Evolutionary conservation across 2,888 invertebrate species (phyloP), one percentile per base, ranked within the genome.

Genomic region (Asteroscopus sphinx): DNA sequence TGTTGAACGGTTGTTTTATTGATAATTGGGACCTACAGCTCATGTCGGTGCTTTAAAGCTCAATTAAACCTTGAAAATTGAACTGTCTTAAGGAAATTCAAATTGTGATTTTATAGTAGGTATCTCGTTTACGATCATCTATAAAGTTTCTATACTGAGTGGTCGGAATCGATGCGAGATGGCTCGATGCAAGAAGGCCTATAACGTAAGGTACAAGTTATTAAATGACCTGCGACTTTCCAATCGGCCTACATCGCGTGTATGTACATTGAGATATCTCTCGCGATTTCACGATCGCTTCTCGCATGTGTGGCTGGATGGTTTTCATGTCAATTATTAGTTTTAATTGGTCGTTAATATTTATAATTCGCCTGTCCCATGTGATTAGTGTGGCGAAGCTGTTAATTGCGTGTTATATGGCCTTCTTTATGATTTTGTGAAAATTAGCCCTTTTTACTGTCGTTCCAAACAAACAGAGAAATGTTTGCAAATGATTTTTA

Each of bases 11-110:
- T 82, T 84, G 79, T 82, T 86, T 81, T 80, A 77, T 82, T 77
- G 79, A 79, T 86, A 79, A 83, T 86, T 81, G 83, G 82, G 80
- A 83, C 76, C 73, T 82, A 78, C 77, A 77, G 75, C 76, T 79
- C 80, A 77, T 66, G 79, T 80, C 79, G 80, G 78, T 76, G 71
- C 77, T 78, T 80, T 80, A 77, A 76, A 82, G 79, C 81, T 84
- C 86, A 86, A 88, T 90, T 87, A 89, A 84, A 86, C 76, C 80
- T 85, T 83, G 83, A 80, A 83, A 88, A 88, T 86, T 85, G 81
- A 82, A 82, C 84, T 82, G 80, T 82, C 82, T 83, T 81, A 75
- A 77, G 83, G 80, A 85, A 85, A 86, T 82, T 81, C 78, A 75
- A 83, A 81, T 82, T 79, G 80, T 77, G 73, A 74, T 80, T 84